Base-by-base conservation (phyloP, 2,113 vertebrate genomes). In the Semnornis frantzii region DNA sequence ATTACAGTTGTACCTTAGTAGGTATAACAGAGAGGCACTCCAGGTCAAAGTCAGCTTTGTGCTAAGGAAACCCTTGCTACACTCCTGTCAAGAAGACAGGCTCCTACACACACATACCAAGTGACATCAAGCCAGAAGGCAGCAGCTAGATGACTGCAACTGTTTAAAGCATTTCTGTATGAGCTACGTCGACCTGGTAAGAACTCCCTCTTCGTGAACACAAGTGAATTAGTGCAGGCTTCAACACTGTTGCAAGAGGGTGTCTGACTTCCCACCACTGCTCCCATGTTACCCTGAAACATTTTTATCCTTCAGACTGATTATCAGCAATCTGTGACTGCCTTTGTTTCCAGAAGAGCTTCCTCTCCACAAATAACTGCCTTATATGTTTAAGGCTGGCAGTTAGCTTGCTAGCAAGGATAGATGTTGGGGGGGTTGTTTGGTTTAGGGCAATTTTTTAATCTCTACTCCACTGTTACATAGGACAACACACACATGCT, bases 401-500 rank as follows among this genome's bases (percentile, higher is more conserved):
- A 71, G 25, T 57, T 37, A 86, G 16, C 28, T 48, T 19, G 7
- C 19, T 28, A 73, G 15, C 54, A 81, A 82, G 16, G 12, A 46
- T 2, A 24, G 15, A 33, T 0, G 5, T 8, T 13, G 9, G 10
- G 3, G 4, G 2, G 27, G 27, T 44, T 13, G 9, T 1, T 39
- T 62, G 7, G 8, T 52, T 54, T 62, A 5, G 10, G 12, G 17
- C 20, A 8, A 7, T 66, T 33, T 64, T 21, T 79, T 11, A 30
- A 31, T 7, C 3, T 37, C 15, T 37, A 13, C 4, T n/a, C 16
- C 16, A 69, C 13, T 42, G 17, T 12, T 59, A 54, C 12, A 9
- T 30, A 10, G 19, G 15, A 14, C 8, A 12, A 42, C 23, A 15
- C 23, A 21, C 3, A 33, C 0, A 15, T 8, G 2, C 10, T 60